Conservation (phyloP, 2,888 invertebrate genomes). For the Apamea crenata region DNA sequence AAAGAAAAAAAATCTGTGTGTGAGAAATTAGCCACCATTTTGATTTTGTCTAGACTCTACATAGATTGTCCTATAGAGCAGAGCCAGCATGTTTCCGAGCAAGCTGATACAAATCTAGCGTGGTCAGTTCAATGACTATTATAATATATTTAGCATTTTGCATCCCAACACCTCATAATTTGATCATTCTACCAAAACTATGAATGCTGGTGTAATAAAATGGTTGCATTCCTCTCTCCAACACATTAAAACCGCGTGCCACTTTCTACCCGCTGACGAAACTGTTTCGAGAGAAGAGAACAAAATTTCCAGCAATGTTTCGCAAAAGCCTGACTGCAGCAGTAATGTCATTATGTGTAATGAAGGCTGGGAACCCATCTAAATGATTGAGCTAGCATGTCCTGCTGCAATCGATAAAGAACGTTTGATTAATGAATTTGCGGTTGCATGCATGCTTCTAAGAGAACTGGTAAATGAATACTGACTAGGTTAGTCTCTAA, state of each 20-base stretch:
- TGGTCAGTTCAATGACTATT: not conserved
- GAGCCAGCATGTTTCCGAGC: not conserved
- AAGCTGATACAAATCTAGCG: not conserved
- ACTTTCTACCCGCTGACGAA: conserved; percentile 69
- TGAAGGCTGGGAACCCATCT: conserved; percentile 49
- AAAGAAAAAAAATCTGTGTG: not conserved
- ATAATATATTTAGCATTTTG: not conserved
- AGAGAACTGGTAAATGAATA: conserved; percentile 14
- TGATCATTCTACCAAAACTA: conserved; percentile 26
- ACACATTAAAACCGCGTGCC: conserved; percentile 63
- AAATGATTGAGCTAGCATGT: conserved; percentile 34
- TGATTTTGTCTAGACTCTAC: not conserved
- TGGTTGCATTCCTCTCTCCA: conserved; percentile 54
- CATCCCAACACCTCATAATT: not conserved
- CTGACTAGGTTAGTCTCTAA: conserved; percentile 25
- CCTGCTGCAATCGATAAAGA: conserved; percentile 41
- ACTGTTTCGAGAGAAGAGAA: conserved; percentile 54
- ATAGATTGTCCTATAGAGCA: not conserved
- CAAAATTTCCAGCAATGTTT: conserved; percentile 61
- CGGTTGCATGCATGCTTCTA: conserved; percentile 18
- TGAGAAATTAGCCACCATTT: not conserved
- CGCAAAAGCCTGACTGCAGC: conserved; percentile 56
- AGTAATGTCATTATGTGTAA: conserved; percentile 59
- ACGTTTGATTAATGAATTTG: conserved; percentile 47
- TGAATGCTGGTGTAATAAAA: conserved; percentile 46